Evolutionary conservation across 2,113 vertebrate species (phyloP), one percentile per base, ranked within the genome.

Genomic region (Meles meles): DNA sequence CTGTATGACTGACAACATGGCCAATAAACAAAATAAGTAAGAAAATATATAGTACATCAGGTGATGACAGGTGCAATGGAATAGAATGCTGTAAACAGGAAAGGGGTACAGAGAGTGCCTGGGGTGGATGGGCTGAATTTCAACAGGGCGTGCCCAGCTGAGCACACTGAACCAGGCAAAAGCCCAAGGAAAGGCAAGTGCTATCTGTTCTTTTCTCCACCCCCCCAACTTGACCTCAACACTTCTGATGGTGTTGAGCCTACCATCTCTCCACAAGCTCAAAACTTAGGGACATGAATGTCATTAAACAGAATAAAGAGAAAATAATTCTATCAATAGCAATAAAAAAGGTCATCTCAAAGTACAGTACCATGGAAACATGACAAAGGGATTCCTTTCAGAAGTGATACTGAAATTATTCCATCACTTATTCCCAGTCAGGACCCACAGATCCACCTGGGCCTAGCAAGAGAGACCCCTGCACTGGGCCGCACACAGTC

Each of bases 1-100:
- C 42, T 21, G 49, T 39, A 52, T 67, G 8, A 3, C 5, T 7
- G 34, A 88, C 2, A 7, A 42, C 3, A 63, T 3, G 0, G 1
- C 11, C 42, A 69, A 79, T 27, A 67, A 59, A 52, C 1, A 39
- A 84, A 90, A 44, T 55, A 85, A 74, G 27, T 65, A 55, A 65
- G 31, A 44, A 76, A 94, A 90, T 18, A 39, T 11, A 61, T 27
- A 49, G 14, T 37, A 13, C 27, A 4, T 49, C 79, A 52, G 27
- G 27, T 27, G 34, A 69, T 5, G 39, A 67, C 47, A 84, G 89
- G 25, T 14, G 31, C 57, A 55, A 7, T 29, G 10, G 31, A 37
- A 67, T 8, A 69, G 57, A 79, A 37, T 44, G 37, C 5, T 74
- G 59, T 10, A 42, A 55, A 63, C 74, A 52, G n/a, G n/a, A 63